Evolutionary conservation across 2,888 invertebrate species (phyloP).

Genomic region (Timandra comae): DNA sequence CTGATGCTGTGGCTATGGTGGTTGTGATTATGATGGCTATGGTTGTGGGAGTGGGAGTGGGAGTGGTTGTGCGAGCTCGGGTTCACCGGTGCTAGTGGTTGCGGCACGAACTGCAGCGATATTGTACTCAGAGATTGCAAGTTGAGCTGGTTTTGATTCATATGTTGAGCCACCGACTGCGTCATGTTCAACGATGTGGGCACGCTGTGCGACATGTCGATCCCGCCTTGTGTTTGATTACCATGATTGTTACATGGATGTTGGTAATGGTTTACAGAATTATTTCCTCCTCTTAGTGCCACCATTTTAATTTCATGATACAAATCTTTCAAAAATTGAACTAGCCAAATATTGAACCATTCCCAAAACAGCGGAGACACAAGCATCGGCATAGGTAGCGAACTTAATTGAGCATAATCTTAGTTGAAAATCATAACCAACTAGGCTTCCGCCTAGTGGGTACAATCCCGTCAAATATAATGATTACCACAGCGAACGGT

Average conservation of each 20-base stretch:
- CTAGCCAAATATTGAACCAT: constrained; percentile 70
- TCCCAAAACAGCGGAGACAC: constrained; percentile 65
- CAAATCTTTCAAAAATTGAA: constrained; percentile 64
- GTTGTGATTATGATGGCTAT: constrained; percentile 12
- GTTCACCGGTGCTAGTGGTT: constrained; percentile 17
- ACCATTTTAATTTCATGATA: constrained; percentile 74
- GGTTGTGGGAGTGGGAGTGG: background rate
- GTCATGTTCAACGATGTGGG: constrained; percentile 55
- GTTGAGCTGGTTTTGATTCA: constrained; percentile 48
- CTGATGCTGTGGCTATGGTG: constrained; percentile 6
- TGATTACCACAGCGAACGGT: constrained; percentile 7
- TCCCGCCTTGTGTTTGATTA: constrained; percentile 43
- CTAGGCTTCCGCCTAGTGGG: constrained; percentile 14
- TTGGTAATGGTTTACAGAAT: constrained; percentile 48
- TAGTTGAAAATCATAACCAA: constrained; percentile 15
- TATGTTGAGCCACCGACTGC: constrained; percentile 42
- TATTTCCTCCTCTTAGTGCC: constrained; percentile 59
- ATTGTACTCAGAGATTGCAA: constrained; percentile 48
- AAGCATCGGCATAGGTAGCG: constrained; percentile 53
- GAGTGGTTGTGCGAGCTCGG: constrained; percentile 11
- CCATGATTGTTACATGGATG: constrained; percentile 53
- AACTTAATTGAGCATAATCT: constrained; percentile 17
- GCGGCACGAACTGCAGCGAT: constrained; percentile 47
- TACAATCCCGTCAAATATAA: constrained; percentile 5
- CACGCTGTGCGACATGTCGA: constrained; percentile 54